Percentiles rank a stretch among this genome's conserved stretches.
Conservation (phyloP, 2,888 invertebrate species). For the Hesperia comma region DNA sequence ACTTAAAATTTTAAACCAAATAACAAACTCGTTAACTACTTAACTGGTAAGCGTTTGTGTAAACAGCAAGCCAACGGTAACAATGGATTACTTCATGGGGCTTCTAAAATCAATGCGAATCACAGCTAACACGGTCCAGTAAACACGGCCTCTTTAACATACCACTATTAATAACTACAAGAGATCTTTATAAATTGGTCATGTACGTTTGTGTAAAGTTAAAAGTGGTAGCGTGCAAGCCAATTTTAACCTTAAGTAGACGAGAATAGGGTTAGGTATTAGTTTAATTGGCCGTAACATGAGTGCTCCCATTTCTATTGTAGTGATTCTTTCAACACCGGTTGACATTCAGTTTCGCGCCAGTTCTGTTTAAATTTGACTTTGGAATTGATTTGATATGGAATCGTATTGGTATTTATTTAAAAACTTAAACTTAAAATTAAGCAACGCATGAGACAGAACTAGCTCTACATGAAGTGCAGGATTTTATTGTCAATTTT, state of each 20-base stretch:
- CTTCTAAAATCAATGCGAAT: constrained; percentile 80
- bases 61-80: constrained; percentile 73
- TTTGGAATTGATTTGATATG: constrained; percentile 25
- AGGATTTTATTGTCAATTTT: no score
- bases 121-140: constrained; percentile 52
- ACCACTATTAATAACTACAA: constrained; percentile 39
- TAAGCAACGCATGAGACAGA: no score
- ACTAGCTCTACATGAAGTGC: no score
- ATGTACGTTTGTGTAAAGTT: constrained; percentile 45
- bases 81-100: constrained; percentile 71
- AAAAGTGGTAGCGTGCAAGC: constrained; percentile 44
- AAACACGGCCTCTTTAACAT: constrained; percentile 47
- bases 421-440: no score
- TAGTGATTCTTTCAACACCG: constrained; percentile 63
- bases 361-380: constrained; percentile 43
- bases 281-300: constrained; percentile 29
- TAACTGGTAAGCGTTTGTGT: constrained; percentile 80
- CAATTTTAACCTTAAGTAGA: constrained; percentile 50
- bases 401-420: neutral
- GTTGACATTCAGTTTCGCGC: constrained; percentile 56
- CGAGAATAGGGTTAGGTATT: constrained; percentile 41
- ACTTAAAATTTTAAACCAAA: constrained; percentile 24
- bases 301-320: constrained; percentile 52
- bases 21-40: constrained; percentile 69
- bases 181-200: constrained; percentile 45